Evolutionary conservation across 2,797 vertebrate species (phyloP).

Genomic region (Squalus acanthias): DNA sequence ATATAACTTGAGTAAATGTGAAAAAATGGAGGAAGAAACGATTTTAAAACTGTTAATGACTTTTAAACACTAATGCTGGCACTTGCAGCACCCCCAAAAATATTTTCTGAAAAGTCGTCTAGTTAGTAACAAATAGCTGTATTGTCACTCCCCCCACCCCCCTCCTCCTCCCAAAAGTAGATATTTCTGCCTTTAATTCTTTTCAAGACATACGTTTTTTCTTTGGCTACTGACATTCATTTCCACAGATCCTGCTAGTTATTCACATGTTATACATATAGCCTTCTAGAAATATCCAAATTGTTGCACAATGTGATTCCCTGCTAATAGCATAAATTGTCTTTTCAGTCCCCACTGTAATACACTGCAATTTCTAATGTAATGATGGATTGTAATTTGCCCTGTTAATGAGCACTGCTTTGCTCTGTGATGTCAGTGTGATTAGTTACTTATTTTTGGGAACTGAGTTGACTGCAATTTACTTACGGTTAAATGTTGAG

Average conservation of each 20-base stretch:
- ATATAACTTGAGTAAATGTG: neutral
- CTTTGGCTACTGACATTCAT: too few species aligned
- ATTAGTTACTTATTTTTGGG: too few species aligned
- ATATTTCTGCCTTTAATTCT: neutral
- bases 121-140: neutral
- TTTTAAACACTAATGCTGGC: neutral
- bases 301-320: neutral
- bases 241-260: neutral
- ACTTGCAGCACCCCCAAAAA: neutral
- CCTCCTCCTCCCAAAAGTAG: too few species aligned
- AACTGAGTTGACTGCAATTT: too few species aligned
- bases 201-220: neutral
- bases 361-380: too few species aligned
- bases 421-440: too few species aligned
- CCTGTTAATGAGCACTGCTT: too few species aligned
- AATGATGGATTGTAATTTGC: too few species aligned
- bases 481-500: too few species aligned
- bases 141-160: neutral
- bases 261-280: neutral
- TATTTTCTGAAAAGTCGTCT: neutral
- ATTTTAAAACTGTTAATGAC: neutral
- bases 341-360: neutral
- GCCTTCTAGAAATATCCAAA: neutral
- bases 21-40: neutral
- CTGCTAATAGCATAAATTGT: too few species aligned